Evolutionary conservation across 2,888 invertebrate species (phyloP).

Genomic region (Coelinius sp.): DNA sequence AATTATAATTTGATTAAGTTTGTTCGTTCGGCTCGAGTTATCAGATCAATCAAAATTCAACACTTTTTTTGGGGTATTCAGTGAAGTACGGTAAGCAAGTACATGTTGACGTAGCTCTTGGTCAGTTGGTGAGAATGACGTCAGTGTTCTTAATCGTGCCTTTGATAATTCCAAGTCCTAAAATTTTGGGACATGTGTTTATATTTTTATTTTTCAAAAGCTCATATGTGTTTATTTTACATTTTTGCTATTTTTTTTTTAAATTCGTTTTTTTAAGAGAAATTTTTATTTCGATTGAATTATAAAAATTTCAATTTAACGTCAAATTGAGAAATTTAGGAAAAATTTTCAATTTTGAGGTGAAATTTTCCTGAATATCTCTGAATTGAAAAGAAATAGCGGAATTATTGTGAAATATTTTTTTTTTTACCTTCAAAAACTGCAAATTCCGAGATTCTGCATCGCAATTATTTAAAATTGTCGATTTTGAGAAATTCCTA

Average conservation of each 20-base stretch:
- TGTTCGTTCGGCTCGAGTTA: slow-evolving; percentile 72
- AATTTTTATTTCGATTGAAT: no score
- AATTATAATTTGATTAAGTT: slow-evolving; percentile 59
- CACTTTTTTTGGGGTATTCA: slow-evolving; percentile 1
- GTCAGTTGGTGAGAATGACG: slow-evolving; percentile 64
- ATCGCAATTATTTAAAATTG: slow-evolving; percentile 45
- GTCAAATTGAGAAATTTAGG: no score
- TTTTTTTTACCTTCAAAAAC: slow-evolving; percentile 58
- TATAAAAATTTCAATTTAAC: no score
- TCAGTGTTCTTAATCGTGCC: slow-evolving; percentile 63
- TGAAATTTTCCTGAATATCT: no score
- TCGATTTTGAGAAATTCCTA: slow-evolving; percentile 34
- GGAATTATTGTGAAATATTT: no score
- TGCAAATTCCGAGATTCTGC: slow-evolving; percentile 57
- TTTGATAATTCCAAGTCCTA: slow-evolving; percentile 62
- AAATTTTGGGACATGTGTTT: neutral
- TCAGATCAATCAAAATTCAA: slow-evolving; percentile 53
- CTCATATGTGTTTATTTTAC: no score
- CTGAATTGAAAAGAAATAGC: no score
- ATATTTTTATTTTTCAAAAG: no score
- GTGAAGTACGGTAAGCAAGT: slow-evolving; percentile 49
- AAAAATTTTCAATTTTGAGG: no score
- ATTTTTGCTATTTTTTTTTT: no score
- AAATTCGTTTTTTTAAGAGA: no score
- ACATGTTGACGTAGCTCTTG: slow-evolving; percentile 60